phyloP scores from a whole-genome alignment of 2,888 invertebrate genomes.

The Bembecia ichneumoniformis region DNA sequence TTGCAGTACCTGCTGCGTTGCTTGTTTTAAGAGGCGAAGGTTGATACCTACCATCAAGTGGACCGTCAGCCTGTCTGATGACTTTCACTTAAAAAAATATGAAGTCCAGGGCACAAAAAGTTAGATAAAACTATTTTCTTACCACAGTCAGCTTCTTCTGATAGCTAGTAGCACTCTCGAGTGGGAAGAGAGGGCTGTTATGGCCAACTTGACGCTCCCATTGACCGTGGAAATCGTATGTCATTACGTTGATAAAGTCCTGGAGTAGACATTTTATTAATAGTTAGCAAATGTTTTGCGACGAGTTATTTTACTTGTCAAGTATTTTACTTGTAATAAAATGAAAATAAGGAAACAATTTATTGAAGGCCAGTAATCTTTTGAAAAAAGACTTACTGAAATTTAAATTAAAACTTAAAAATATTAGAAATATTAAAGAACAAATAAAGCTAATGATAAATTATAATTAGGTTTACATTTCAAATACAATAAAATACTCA shows the following conservation, averaged over 20 bases:
- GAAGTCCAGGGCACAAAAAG: too few species aligned
- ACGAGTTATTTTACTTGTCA: background rate
- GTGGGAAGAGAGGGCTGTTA: slow-evolving; percentile 90
- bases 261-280: slow-evolving; percentile 16
- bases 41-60: too few species aligned
- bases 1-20: too few species aligned
- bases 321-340: background rate
- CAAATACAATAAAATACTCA: too few species aligned
- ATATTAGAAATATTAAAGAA: too few species aligned
- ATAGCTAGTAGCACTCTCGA: slow-evolving; percentile 90
- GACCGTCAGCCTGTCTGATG: too few species aligned
- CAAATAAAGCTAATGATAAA: too few species aligned
- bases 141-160: slow-evolving; percentile 95
- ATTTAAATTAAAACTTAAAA: too few species aligned
- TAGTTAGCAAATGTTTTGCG: background rate
- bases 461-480: too few species aligned
- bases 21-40: too few species aligned
- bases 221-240: slow-evolving; percentile 95
- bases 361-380: background rate
- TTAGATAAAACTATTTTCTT: slow-evolving; percentile 30
- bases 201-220: slow-evolving; percentile 95
- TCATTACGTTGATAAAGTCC: slow-evolving; percentile 96
- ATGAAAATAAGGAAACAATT: background rate
- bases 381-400: background rate
- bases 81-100: too few species aligned